A percentile compares a stretch with the other conserved stretches of the same genome.
phyloP scores from a whole-genome alignment of 1,140 invertebrate species.

The Drosophila nasuta region DNA sequence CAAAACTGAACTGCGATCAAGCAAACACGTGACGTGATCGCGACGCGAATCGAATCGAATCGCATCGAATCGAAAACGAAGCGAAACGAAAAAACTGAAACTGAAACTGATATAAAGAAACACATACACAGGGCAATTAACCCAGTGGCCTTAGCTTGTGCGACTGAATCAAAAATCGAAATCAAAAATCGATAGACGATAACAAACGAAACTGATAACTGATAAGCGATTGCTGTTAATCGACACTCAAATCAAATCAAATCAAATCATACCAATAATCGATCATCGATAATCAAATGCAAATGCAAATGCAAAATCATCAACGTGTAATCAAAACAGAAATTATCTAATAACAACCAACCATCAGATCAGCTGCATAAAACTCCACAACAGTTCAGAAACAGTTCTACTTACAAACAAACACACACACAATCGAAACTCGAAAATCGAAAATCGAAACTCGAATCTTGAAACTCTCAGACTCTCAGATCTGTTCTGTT shows the following conservation, averaged over 20 bases:
- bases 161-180: constrained; percentile 65
- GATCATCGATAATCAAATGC: constrained; percentile 19
- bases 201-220: constrained; percentile 6
- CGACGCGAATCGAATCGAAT: constrained; percentile 13
- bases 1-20: constrained; percentile 48
- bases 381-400: constrained; percentile 13
- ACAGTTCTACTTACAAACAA: neutral
- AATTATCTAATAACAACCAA: constrained; percentile 1
- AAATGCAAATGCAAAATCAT: constrained; percentile 27
- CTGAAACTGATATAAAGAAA: neutral
- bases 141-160: constrained; percentile 77
- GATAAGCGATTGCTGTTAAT: constrained; percentile 40
- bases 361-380: constrained; percentile 9
- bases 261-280: too few relatives aligned
- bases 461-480: neutral
- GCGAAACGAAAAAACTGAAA: constrained; percentile 16
- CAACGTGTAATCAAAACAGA: constrained; percentile 39
- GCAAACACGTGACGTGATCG: constrained; percentile 38
- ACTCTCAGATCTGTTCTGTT: constrained; percentile 34
- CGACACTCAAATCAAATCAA: constrained; percentile 33
- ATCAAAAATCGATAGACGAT: constrained; percentile 30
- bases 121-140: constrained; percentile 72
- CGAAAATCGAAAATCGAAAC: too few relatives aligned
- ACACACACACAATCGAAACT: too few relatives aligned
- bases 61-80: neutral